Evolutionary conservation across 2,797 vertebrate genomes (phyloP), one percentile per base, ranked within the genome.

Genomic region (Hippocampus kuda): DNA sequence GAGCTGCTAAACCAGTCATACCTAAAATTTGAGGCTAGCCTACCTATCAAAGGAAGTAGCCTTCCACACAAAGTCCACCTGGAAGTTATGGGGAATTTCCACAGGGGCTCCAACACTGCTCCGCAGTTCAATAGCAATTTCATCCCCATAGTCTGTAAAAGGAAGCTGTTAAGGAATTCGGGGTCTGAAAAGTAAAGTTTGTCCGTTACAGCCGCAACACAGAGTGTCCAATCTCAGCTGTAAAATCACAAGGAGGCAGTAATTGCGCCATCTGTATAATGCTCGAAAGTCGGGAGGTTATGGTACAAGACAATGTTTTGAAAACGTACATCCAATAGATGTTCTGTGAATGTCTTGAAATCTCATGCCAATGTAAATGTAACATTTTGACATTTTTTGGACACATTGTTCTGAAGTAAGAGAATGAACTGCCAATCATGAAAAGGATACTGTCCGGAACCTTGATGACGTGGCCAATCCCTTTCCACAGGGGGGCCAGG

Each of bases 11-110:
- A 38, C n/a, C 16, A 34, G 13, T 15, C 7, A 11, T 30, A 38
- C 30, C 15, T 34, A 27, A 66, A 41, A 53, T 34, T 65, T 56
- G 42, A 13, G 6, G 3, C 49, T 2, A 64, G n/a, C 64, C 15
- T 86, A 98, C 97, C 97, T 94, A 87, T 99, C 97, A 77, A 99
- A 99, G 0, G 97, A 99, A 27, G 97, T 99, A 0, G 97, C 98
- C 78, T 99, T 98, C 97, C 97, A 99, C 0, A 99, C 97, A 78
- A 99, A 99, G 83, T 99, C 97, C 71, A 99, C 97, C 84, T 99
- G 97, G 89, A 98, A 99, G 87, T 99, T 99, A 80, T 99, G 97
- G 0, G 95, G 97, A 65, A 98, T 95, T 77, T 98, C 97, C 84
- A 99, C 96, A 0, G 97, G 97, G 0, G 97, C 97, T 4, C 96